Conservation (phyloP, 2,113 vertebrate species). For the Athene noctua region DNA sequence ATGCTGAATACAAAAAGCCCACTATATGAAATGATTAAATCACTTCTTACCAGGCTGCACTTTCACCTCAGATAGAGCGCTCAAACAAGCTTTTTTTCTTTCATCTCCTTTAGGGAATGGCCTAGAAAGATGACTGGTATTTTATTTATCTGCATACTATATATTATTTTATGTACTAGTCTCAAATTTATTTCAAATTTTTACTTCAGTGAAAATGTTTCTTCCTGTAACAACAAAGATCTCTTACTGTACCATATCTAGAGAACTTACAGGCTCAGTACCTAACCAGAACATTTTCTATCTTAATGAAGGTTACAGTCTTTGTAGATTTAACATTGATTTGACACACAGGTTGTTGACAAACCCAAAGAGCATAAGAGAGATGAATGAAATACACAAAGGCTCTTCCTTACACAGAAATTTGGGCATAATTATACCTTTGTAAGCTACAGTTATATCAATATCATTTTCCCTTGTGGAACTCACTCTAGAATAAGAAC, state of each 20-base stretch:
- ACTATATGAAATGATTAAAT: not conserved
- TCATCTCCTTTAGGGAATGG: conserved; percentile 97
- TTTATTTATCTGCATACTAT: not conserved
- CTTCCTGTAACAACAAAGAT: not conserved
- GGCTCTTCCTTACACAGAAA: not conserved
- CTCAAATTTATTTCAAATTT: not conserved
- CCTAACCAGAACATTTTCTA: not conserved
- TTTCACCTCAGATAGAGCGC: conserved; percentile 89
- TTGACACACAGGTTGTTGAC: not conserved
- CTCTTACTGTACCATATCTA: not conserved
- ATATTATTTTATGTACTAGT: not conserved
- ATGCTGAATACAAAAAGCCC: not conserved
- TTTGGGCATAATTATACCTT: not conserved
- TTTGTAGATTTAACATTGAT: not conserved
- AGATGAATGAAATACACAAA: not conserved
- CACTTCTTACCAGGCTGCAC: conserved; percentile 89
- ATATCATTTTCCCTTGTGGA: not conserved
- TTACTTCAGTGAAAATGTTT: not conserved
- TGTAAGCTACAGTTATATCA: not conserved
- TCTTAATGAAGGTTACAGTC: not conserved
- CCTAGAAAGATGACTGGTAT: conserved; percentile 67
- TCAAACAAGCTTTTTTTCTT: conserved; percentile 91
- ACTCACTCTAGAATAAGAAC: not conserved
- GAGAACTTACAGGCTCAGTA: not conserved
- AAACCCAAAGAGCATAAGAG: not conserved